Evolutionary conservation across 2,888 invertebrate genomes (phyloP).

Genomic region (Xestia c-nigrum): DNA sequence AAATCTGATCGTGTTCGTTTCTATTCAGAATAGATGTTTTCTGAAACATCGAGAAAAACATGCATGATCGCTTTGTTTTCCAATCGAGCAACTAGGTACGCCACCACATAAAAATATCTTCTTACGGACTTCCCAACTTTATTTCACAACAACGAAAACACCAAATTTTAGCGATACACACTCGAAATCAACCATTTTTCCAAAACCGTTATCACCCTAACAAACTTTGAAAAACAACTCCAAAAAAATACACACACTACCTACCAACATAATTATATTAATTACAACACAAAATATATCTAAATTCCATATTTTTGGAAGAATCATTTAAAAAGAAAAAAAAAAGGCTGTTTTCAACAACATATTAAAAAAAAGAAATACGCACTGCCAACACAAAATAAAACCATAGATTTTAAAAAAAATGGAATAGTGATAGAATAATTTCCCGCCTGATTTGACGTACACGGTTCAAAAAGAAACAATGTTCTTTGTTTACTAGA

Average conservation of each 20-base stretch:
- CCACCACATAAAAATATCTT: slow-evolving; percentile 35
- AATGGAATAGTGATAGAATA: background rate
- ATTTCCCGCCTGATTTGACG: slow-evolving; percentile 38
- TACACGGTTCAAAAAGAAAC: slow-evolving; percentile 20
- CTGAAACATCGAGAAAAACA: slow-evolving; percentile 16
- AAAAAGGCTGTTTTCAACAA: background rate
- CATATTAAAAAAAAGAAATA: background rate
- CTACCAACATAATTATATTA: background rate
- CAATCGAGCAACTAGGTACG: slow-evolving; percentile 9
- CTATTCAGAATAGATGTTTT: slow-evolving; percentile 2
- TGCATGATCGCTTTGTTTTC: slow-evolving; percentile 25
- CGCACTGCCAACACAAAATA: slow-evolving; percentile 48
- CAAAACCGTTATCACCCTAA: slow-evolving; percentile 5
- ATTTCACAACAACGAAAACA: slow-evolving; percentile 10
- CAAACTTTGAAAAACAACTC: background rate
- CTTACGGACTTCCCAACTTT: background rate
- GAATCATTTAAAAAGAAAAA: background rate
- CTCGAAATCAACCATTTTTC: slow-evolving; percentile 2
- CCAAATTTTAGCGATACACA: background rate
- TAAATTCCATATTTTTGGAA: background rate
- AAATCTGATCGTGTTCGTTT: slow-evolving; percentile 7
- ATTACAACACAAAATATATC: background rate
- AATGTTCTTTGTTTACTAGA: slow-evolving; percentile 62
- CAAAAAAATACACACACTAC: slow-evolving; percentile 2
- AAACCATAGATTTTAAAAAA: slow-evolving; percentile 19